phyloP scores from a whole-genome alignment of 2,113 vertebrate genomes.

The Dasyprocta punctata region DNA sequence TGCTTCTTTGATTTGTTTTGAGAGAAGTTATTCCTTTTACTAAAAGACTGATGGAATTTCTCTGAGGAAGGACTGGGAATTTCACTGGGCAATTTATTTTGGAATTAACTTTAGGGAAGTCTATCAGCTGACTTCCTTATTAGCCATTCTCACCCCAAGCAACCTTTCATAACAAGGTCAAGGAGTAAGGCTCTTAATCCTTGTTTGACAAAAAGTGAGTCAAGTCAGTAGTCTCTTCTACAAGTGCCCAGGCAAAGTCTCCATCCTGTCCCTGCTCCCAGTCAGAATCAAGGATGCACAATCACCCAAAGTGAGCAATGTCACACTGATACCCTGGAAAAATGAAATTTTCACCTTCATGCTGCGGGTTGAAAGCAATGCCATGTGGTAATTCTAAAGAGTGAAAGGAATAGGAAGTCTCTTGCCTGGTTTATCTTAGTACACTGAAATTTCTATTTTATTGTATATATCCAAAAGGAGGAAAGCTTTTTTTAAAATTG shows the following conservation, averaged over 20 bases:
- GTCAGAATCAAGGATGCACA: neutral
- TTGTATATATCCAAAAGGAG: neutral
- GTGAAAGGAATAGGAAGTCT: neutral
- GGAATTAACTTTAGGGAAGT: neutral
- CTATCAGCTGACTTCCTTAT: neutral
- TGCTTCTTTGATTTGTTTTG: conserved; percentile 11
- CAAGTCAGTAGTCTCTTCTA: neutral
- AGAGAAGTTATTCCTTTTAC: conserved; percentile 14
- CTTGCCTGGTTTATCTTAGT: neutral
- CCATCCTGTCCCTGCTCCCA: no score
- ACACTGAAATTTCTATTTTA: neutral
- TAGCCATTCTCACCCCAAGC: neutral
- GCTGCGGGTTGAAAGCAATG: neutral
- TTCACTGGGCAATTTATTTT: conserved; percentile 48
- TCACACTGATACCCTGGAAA: neutral
- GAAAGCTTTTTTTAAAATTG: neutral
- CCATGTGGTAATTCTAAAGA: neutral
- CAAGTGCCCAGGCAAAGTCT: neutral
- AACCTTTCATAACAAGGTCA: neutral
- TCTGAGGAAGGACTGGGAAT: conserved; percentile 53
- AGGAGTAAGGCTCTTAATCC: neutral
- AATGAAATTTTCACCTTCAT: neutral
- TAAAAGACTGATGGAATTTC: conserved; percentile 20
- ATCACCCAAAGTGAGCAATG: neutral
- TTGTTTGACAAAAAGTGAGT: neutral